Base-by-base conservation (phyloP, 2,797 vertebrate genomes). In the Xiphorhynchus erythropygius region DNA sequence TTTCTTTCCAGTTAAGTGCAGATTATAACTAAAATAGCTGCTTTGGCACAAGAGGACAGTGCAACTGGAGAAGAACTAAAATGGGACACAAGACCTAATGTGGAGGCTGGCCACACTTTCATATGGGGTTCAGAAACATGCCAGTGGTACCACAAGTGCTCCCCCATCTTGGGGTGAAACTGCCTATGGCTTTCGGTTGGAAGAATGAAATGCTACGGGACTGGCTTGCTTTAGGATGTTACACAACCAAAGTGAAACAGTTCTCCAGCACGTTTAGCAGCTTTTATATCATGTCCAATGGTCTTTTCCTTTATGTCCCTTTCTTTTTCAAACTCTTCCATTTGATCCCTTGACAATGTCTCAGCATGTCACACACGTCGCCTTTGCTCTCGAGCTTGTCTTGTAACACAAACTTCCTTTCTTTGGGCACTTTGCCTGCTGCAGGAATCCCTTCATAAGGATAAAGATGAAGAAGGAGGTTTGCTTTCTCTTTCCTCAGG, bases 381-480 rank as follows among this genome's bases (percentile, higher is more conserved):
- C 47, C 50, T 86, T 76, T 81, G 67, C 82, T 92, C 92, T 92
- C 1, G 9, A 93, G 68, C 63, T 91, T 84, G 55, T 88, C 84
- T 91, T 81, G 76, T 41, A 63, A 91, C 55, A 92, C 35, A 27
- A 76, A 90, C 37, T 85, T 96, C 74, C 25, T 87, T 81, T 56
- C 78, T 79, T 63, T 76, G 52, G 65, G 37, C 44, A 67, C 41
- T 84, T 81, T 53, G 90, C 55, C 42, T 87, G 79, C 18, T 0
- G 33, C 69, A 76, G 94, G 82, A 69, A 86, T 91, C 67, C 59
- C 37, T 91, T 88, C 91, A 81, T 63, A 89, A 79, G 63, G 73
- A 47, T 78, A 70, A 77, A 77, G 82, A 47, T 71, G 90, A 90
- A 89, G 77, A 57, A 82, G 27, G n/a, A 84, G 68, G 53, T 46